phyloP scores from a whole-genome alignment of 1,140 invertebrate species.

The Ridgeia piscesae region DNA sequence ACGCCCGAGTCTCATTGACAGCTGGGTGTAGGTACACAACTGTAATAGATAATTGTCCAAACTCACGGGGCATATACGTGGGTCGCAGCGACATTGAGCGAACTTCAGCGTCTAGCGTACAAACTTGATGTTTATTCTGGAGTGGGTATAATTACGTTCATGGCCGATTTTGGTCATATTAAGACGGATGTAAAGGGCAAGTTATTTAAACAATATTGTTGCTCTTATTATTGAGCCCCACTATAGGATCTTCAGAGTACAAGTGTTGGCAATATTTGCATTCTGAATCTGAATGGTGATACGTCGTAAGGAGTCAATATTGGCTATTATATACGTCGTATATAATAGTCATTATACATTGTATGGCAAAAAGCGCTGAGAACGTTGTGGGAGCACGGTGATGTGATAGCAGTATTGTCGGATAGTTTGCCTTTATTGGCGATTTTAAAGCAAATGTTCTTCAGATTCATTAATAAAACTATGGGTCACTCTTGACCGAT shows the following conservation, averaged over 20 bases:
- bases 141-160: background rate
- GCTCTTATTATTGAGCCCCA: background rate
- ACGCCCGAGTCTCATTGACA: too few species aligned
- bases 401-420: background rate
- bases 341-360: too few species aligned
- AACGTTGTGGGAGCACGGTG: background rate
- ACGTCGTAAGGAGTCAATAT: too few species aligned
- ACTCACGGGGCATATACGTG: too few species aligned
- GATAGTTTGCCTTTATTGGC: background rate
- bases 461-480: background rate
- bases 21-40: too few species aligned
- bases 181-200: background rate
- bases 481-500: background rate
- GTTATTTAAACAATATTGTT: background rate
- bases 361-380: background rate
- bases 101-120: too few species aligned
- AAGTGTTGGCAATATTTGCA: background rate
- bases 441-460: background rate
- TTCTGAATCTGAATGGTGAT: too few species aligned
- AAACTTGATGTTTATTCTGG: background rate
- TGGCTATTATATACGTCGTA: too few species aligned
- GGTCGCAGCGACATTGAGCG: too few species aligned
- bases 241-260: background rate
- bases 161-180: background rate
- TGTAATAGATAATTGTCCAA: too few species aligned